Conservation (phyloP, 1,140 invertebrate genomes). For the Brachionus asplanchnoidis region DNA sequence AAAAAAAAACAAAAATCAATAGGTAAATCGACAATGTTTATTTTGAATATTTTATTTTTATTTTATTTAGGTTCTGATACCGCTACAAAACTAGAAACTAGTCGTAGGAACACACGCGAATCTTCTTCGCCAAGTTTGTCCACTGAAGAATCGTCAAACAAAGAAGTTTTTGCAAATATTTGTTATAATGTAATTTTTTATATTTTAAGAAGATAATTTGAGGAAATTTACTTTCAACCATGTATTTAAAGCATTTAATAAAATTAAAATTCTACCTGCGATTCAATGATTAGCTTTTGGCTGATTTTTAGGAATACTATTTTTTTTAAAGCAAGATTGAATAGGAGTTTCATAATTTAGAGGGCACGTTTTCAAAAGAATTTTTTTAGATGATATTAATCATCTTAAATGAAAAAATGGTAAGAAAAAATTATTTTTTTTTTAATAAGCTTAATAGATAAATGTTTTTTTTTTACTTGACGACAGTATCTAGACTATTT, state of each 20-base stretch:
- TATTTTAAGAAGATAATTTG: not conserved
- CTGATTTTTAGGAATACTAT: not conserved
- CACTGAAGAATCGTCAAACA: not conserved
- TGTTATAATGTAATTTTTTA: not conserved
- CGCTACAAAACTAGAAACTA: not conserved
- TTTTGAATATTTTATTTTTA: not conserved
- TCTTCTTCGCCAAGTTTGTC: not conserved
- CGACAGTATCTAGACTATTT: no score
- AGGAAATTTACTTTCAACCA: not conserved
- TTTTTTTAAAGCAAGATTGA: not conserved
- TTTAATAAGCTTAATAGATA: no score
- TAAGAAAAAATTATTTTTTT: no score
- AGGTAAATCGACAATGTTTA: not conserved
- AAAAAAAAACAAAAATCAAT: constrained; percentile 5
- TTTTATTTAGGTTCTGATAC: not conserved
- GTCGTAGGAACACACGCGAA: not conserved
- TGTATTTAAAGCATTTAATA: no score
- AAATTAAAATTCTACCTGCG: no score
- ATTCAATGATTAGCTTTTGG: not conserved
- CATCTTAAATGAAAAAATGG: no score
- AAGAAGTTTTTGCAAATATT: constrained; percentile 15
- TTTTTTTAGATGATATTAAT: no score
- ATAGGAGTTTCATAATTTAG: no score
- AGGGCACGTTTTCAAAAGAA: no score
- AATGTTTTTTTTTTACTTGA: no score